Percentiles rank a stretch among this genome's conserved stretches.
Conservation (phyloP, 2,888 invertebrate genomes). For the Crioceris asparagi region DNA sequence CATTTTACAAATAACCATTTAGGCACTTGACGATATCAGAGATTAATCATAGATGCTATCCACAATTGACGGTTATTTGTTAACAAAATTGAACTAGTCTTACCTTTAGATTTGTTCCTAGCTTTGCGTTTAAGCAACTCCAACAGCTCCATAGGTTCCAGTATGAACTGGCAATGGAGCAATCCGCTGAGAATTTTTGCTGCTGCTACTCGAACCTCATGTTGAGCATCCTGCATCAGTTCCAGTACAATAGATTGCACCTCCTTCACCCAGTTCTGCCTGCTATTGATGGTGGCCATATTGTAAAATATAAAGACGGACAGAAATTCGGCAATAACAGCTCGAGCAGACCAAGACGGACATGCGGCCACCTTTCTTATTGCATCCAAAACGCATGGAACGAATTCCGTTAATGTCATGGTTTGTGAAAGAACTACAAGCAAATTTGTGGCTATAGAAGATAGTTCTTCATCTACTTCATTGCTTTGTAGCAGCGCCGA, state of each 20-base stretch:
- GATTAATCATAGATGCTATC: too few relatives aligned
- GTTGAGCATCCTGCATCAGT: constrained; percentile 56
- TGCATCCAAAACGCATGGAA: constrained; percentile 48
- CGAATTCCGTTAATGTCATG: constrained; percentile 45
- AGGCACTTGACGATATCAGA: too few relatives aligned
- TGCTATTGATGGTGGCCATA: constrained; percentile 50
- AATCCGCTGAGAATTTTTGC: constrained; percentile 75
- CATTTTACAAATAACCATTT: too few relatives aligned
- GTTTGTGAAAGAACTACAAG: constrained; percentile 60
- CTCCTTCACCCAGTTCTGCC: constrained; percentile 41
- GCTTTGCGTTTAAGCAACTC: constrained; percentile 49
- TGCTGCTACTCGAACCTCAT: constrained; percentile 76
- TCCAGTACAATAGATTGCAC: constrained; percentile 51
- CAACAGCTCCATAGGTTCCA: constrained; percentile 45
- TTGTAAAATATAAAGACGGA: constrained; percentile 65
- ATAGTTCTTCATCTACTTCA: constrained; percentile 67
- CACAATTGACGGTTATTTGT: too few relatives aligned
- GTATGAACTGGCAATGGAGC: constrained; percentile 73
- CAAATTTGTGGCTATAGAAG: constrained; percentile 52
- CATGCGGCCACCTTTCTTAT: constrained; percentile 37
- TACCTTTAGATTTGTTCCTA: constrained; percentile 35
- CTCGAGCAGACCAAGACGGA: constrained; percentile 59
- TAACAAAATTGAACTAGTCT: constrained; percentile 3
- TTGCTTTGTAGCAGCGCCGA: constrained; percentile 68
- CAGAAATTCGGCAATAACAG: constrained; percentile 55